Base-by-base conservation (phyloP, 2,888 invertebrate genomes). In the Platycheirus albimanus region DNA sequence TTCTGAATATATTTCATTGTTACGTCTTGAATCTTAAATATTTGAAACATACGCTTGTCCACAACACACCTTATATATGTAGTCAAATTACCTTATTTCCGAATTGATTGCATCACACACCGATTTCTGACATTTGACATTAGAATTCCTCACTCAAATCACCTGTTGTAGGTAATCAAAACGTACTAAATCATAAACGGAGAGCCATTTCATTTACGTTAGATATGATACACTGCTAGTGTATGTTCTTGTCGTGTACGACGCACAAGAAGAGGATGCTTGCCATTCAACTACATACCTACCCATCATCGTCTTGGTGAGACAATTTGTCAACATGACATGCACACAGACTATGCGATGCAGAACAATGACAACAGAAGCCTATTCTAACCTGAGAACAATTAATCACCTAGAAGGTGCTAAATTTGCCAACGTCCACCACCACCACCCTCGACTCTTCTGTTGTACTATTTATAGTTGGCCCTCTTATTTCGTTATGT, bases 381-480 rank as follows among this genome's bases (percentile, higher is more conserved):
- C 45, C 61, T 61, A 30, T 11, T 45, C n/a, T 28, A 19, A 30
- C n/a, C 11, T 58, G 15, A 24, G 24, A 24, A 13, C 45, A 61
- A 45, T 43, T 43, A 61, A 30, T 45, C 61, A 61, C 45, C 30
- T 17, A 7, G 5, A 19, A 56, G 28, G 13, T 61, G 61, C 17
- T 45, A 19, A 45, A 61, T 30, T 61, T 45, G n/a, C 19, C 45
- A 17, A 30, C 17, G 28, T n/a, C 8, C 36, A 54, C 54, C 51
- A 49, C 20, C 15, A 24, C 41, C 15, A 20, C 1, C 0, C n/a
- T n/a, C n/a, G n/a, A n/a, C n/a, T n/a, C n/a, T n/a, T n/a, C n/a
- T n/a, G n/a, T n/a, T n/a, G n/a, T n/a, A 41, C 58, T 58, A 58
- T 58, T 28, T 28, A 58, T 58, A 61, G 61, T 15, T 19, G 15